Evolutionary conservation across 1,140 invertebrate genomes (phyloP).

Genomic region (Apis dorsata): DNA sequence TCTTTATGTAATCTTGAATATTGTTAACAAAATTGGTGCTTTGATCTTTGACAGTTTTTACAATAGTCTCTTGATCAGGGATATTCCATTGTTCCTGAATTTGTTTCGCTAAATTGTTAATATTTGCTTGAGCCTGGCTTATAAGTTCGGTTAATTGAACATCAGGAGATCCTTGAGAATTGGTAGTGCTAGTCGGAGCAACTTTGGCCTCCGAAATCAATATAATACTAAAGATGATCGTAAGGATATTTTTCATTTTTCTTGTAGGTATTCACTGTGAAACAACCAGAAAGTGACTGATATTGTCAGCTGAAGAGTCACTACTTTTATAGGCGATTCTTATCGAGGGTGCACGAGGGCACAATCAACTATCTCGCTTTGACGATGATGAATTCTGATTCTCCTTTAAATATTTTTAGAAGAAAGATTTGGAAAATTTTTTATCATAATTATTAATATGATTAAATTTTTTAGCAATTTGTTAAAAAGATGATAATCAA

Average conservation of each 20-base stretch:
- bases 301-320: conserved; percentile 29
- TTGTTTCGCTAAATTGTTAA: conserved; percentile 60
- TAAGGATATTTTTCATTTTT: conserved; percentile 64
- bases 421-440: not conserved
- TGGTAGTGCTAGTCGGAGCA: conserved; percentile 7
- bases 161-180: conserved; percentile 20
- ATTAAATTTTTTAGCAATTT: not conserved
- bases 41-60: conserved; percentile 67
- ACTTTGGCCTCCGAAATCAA: conserved; percentile 31
- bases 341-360: conserved; percentile 67
- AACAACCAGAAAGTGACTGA: conserved; percentile 63
- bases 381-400: conserved; percentile 28
- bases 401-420: not conserved
- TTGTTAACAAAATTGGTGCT: conserved; percentile 64
- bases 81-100: conserved; percentile 66
- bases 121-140: conserved; percentile 60
- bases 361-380: conserved; percentile 65
- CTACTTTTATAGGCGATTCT: conserved; percentile 72
- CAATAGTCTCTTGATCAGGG: conserved; percentile 64
- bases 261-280: not conserved
- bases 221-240: conserved; percentile 48
- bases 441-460: not conserved
- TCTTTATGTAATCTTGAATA: conserved; percentile 63
- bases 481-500: not conserved
- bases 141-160: conserved; percentile 58